These are phyloP conservation scores for Chitala chitala DNA, from an alignment of 2,113 vertebrate genomes.

Conservation along the genomic window DNA sequence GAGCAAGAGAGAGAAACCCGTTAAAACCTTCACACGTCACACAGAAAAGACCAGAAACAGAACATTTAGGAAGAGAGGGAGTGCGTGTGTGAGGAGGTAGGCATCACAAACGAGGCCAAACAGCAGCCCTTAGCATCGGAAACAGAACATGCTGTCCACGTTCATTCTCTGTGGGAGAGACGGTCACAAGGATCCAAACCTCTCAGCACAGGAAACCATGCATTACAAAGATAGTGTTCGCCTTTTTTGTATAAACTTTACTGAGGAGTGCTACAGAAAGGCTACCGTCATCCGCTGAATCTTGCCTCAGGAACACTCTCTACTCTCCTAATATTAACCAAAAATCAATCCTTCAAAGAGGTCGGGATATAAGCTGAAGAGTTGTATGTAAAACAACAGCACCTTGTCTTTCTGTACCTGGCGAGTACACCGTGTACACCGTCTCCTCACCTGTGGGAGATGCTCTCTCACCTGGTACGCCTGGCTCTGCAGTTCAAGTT, in stretches of 20 bases:
- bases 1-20: neutral
- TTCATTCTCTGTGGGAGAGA: neutral
- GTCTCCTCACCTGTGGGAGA: too few species aligned
- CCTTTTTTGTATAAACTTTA: too few species aligned
- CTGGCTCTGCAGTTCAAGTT: constrained; percentile 48
- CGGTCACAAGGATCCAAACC: neutral
- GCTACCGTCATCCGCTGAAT: neutral
- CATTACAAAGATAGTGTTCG: too few species aligned
- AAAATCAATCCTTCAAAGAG: too few species aligned
- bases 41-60: neutral
- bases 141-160: too few species aligned
- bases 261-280: neutral
- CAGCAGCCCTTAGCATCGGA: neutral
- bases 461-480: constrained; percentile 49
- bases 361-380: too few species aligned
- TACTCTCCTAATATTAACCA: neutral
- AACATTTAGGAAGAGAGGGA: neutral
- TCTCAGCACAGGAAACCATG: too few species aligned
- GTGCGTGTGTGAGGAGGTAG: neutral
- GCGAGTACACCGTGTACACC: too few species aligned
- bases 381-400: too few species aligned
- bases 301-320: neutral
- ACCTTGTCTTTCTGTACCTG: too few species aligned
- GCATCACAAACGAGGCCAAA: neutral
- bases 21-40: neutral